Evolutionary conservation across 2,888 invertebrate species (phyloP), one percentile per base, ranked within the genome.

Genomic region (Phengaris arion): DNA sequence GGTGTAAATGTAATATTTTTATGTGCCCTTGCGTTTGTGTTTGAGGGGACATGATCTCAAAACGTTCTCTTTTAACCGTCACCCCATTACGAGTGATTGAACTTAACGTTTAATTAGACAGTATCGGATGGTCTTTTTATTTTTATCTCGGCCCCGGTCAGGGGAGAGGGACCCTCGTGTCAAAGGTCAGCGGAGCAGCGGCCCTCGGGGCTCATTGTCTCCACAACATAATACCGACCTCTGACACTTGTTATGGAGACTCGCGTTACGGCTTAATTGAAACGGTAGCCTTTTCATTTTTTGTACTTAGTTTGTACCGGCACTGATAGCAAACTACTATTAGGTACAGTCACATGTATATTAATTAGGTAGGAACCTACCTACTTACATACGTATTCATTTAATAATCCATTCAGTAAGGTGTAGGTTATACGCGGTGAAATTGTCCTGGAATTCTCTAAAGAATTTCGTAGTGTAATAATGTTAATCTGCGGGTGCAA

Each of bases 151-250:
- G 35, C 72, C 68, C 70, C 69, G 68, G 68, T 12, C 51, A 35
- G 69, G 70, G 75, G 59, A 55, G 75, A 75, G 77, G 69, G 75
- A 13, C 70, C 55, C 35, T 70, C 76, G 76, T 78, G 77, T 78
- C 79, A 79, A 74, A 74, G 74, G 74, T 68, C 76, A 75, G 74
- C 74, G 77, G 77, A 77, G 77, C 69, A 64, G 57, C 76, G 59
- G 45, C 78, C 83, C 84, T 75, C 79, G 80, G 82, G 81, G 81
- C 80, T 83, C 84, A 87, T 87, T 87, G 86, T 87, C 84, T 83
- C 80, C 82, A 85, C 83, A 80, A 84, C 84, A 81, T 88, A 87
- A 87, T 86, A 88, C 78, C 79, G 81, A 81, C 79, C 78, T 76
- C 76, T 78, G 77, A 77, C 78, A 78, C 77, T 79, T 77, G 76